Evolutionary conservation across 1,140 invertebrate species (phyloP), one percentile per base, ranked within the genome.

Genomic region (Psilanteris sp.): DNA sequence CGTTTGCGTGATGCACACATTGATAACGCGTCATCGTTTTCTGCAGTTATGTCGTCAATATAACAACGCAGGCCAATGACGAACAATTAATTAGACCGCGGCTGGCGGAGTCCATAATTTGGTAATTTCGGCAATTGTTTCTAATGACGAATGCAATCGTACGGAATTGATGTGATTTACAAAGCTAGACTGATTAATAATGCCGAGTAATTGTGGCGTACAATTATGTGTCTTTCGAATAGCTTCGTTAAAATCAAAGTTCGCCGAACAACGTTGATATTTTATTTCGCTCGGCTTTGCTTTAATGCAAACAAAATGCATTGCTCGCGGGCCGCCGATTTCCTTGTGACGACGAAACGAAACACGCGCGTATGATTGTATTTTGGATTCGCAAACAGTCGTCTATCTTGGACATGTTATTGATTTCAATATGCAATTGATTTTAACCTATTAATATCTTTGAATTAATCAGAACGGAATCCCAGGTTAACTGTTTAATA

Each of bases 1-100:
- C 7, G 13, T 20, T 64, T 9, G 46, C 41, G 41, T 46, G 37
- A 57, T 50, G 43, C 26, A 11, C 29, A 15, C 27, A 26, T 48
- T 26, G 36, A 70, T 36, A 44, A 18, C 54, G 54, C 54, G 36
- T 46, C 14, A 70, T 52, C 32, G 37, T 20, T 46, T 59, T 43
- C 52, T 34, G n/a, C 6, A 59, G 32, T 50, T 16, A 10, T 27
- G 9, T 0, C 15, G 18, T 59, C 43, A 13, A 31, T 50, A 55
- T 8, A 52, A 39, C 24, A 9, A n/a, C 13, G 20, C 26, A n/a
- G 20, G 13, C 18, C 52, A 57, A 50, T 59, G 46, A 71, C 41
- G 24, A 20, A 39, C 48, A 29, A 55, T 64, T 64, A 48, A 64
- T 72, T 72, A 64, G 32, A 39, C 13, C 11, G 2, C 14, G 29